phyloP scores from a whole-genome alignment of 1,140 invertebrate genomes.

The Drosophila asahinai region DNA sequence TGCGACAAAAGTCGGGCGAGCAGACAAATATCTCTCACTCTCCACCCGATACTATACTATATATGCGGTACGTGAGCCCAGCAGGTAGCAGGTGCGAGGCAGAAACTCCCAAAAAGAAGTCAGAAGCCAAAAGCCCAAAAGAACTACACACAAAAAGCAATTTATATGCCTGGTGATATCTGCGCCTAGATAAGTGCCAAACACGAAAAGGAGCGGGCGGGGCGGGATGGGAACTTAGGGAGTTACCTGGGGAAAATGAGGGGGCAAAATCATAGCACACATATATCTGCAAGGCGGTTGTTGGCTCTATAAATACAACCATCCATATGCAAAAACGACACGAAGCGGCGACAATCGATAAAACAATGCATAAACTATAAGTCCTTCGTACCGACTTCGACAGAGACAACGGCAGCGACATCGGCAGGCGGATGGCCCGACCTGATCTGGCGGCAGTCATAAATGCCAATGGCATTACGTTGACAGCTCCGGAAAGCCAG shows the following conservation, averaged over 20 bases:
- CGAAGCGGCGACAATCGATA: constrained; percentile 79
- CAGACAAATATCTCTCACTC: constrained; percentile 7
- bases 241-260: not conserved
- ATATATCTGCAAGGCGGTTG: constrained; percentile 31
- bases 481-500: constrained; percentile 65
- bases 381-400: constrained; percentile 67
- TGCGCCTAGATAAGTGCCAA: constrained; percentile 62
- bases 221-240: not conserved
- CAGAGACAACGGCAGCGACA: constrained; percentile 20
- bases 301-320: constrained; percentile 65
- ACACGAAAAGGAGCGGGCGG: constrained; percentile 54
- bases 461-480: constrained; percentile 76
- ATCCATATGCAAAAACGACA: constrained; percentile 58
- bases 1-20: constrained; percentile 39
- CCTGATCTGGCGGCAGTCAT: constrained; percentile 49
- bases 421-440: constrained; percentile 33
- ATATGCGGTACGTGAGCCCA: constrained; percentile 31
- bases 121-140: constrained; percentile 8
- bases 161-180: constrained; percentile 57
- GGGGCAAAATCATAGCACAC: constrained; percentile 26
- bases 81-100: constrained; percentile 34
- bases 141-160: constrained; percentile 52
- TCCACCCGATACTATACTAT: constrained; percentile 9
- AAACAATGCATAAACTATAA: constrained; percentile 80
- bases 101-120: constrained; percentile 30